Evolutionary conservation across 2,113 vertebrate species (phyloP), one percentile per base, ranked within the genome.

Genomic region (Recurvirostra avosetta): DNA sequence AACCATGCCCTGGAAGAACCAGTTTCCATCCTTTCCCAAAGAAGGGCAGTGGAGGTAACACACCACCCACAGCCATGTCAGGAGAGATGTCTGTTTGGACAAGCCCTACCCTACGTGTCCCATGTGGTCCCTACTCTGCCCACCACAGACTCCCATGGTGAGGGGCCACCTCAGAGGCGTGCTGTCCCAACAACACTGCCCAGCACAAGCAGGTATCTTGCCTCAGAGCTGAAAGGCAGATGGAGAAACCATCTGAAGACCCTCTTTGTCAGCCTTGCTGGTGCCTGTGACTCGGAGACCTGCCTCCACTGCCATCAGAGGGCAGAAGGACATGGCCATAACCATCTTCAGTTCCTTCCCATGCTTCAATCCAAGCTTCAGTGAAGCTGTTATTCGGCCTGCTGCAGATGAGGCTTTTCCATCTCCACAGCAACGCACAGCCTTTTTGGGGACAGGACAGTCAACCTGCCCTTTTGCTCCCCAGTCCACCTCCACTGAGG

Each of bases 121-220:
- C 25, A 15, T 5, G n/a, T 3, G 3, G 52, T 20, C 47, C 30
- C 34, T 43, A 6, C 19, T 27, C 41, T 72, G 73, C 34, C 22
- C 29, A 6, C 34, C 3, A 15, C 47, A 41, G 53, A 29, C 53
- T n/a, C 40, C 20, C 32, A 14, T 1, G 2, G 36, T 4, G 12
- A 36, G 18, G 5, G 43, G 7, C 20, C 17, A 18, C 22, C 53
- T 26, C 20, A 7, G n/a, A 26, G 32, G 2, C 12, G n/a, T 12
- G 36, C 49, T 68, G 5, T 30, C 47, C 15, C 52, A 29, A 26
- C 7, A 19, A 13, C 0, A 0, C 12, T 61, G 19, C 53, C 47
- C 14, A 3, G 19, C 36, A 30, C 0, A 0, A 45, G 58, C 55
- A 13, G 12, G 8, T 7, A 2, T 26, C 58, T 50, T 5, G 0